Base-by-base conservation (phyloP, 2,888 invertebrate species). In the Drosophila nr. perissopoda region DNA sequence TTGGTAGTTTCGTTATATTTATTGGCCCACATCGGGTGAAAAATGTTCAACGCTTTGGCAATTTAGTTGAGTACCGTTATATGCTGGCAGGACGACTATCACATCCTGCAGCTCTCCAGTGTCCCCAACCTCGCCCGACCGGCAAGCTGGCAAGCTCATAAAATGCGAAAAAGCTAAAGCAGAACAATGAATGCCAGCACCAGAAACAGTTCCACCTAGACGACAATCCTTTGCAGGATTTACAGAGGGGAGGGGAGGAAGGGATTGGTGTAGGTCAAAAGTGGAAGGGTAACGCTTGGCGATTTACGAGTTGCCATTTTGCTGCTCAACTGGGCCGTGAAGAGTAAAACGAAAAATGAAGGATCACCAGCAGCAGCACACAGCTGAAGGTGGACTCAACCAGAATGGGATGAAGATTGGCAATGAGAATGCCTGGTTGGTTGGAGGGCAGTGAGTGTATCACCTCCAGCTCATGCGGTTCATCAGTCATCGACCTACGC, bases 11-110 rank as follows among this genome's bases (percentile, higher is more conserved):
- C 86, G 82, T 91, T 89, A 93, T 92, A 93, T 93, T 93, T 93
- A 93, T 93, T 92, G 92, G 91, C 92, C 89, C 88, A 91, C 91
- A 90, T 91, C 82, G 87, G 86, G 91, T 92, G 90, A 92, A 92
- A 92, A 92, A 92, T 92, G 92, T 91, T 89, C 88, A 85, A 88
- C 81, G 82, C 90, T 91, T 91, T 90, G 90, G 89, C 88, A 90
- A 85, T 84, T 88, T 89, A 87, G 84, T 89, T 89, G 88, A 88
- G 87, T 85, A 89, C 87, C 82, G 83, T 88, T 88, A 85, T 82
- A 85, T 85, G 85, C 89, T 83, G 85, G 83, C 80, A 74, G 69
- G 63, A 68, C 61, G 65, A 53, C 62, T 52, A 60, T 54, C 46
- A 27, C 68, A 31, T 16, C 21, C 21, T 25, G 46, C 25, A 8